Evolutionary conservation across 2,113 vertebrate species (phyloP).

Genomic region (Thalassarche chlororhynchos): DNA sequence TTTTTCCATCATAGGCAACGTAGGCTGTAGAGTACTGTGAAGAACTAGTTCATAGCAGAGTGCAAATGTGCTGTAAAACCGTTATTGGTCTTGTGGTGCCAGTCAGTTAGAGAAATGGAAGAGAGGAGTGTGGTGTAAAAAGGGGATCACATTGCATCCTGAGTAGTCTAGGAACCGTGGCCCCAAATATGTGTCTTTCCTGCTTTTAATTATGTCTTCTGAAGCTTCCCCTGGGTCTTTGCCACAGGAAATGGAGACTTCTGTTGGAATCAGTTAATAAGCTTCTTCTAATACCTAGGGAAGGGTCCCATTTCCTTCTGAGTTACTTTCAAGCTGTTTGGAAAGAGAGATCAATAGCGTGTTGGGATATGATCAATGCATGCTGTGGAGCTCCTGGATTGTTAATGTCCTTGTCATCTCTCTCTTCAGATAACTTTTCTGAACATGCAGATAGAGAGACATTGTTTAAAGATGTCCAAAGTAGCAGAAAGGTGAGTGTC

Average conservation of each 20-base stretch:
- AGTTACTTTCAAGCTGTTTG: not conserved
- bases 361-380: not conserved
- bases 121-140: not conserved
- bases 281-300: not conserved
- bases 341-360: slow-evolving; percentile 15
- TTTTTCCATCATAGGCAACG: not conserved
- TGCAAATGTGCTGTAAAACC: not conserved
- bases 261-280: slow-evolving; percentile 14
- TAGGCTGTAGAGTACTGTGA: not conserved
- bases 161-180: not conserved
- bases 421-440: slow-evolving; percentile 90
- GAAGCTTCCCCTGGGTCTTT: not conserved
- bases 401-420: slow-evolving; percentile 51
- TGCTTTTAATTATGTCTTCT: not conserved
- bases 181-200: not conserved
- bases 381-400: not conserved
- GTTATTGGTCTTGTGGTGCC: not conserved
- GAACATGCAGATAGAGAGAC: slow-evolving; percentile 92
- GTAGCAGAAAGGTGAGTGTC: slow-evolving; percentile 93
- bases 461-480: slow-evolving; percentile 98
- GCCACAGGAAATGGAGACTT: not conserved
- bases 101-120: not conserved
- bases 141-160: not conserved
- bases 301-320: slow-evolving; percentile 20
- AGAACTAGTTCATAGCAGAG: not conserved